Evolutionary conservation across 1,140 invertebrate genomes (phyloP).

Genomic region (Onthophagus taurus): DNA sequence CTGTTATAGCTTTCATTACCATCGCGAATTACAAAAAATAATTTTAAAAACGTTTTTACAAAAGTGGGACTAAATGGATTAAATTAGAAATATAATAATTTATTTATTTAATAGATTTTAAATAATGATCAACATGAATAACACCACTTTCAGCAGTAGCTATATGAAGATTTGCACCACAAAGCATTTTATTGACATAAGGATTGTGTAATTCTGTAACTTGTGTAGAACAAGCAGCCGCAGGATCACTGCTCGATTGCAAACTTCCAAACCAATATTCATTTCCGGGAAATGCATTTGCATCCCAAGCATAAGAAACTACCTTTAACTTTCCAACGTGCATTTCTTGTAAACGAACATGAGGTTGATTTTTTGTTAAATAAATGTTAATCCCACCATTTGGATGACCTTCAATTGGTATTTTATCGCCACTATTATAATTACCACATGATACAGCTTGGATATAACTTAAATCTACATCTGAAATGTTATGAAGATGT

Average conservation of each 20-base stretch:
- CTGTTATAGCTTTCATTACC: too few relatives aligned
- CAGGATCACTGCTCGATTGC: conserved; percentile 49
- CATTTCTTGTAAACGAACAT: conserved; percentile 12
- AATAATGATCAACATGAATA: conserved; percentile 15
- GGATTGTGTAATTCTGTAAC: conserved; percentile 49
- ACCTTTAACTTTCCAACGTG: conserved; percentile 45
- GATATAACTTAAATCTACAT: conserved; percentile 41
- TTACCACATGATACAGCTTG: conserved; percentile 25
- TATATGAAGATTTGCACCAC: conserved; percentile 21
- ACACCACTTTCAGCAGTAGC: conserved; percentile 16
- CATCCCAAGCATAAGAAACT: conserved; percentile 58
- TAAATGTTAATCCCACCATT: conserved; percentile 40
- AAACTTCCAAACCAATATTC: conserved; percentile 43
- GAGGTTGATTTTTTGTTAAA: conserved; percentile 39
- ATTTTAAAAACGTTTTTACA: too few relatives aligned
- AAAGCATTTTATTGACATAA: conserved; percentile 39
- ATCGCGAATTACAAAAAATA: too few relatives aligned
- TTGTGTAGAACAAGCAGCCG: conserved; percentile 49
- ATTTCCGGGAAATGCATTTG: conserved; percentile 55
- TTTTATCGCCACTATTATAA: conserved; percentile 18
- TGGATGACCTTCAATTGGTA: conserved; percentile 22
- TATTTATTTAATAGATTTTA: neutral
- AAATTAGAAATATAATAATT: conserved; percentile 1
- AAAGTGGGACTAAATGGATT: neutral
- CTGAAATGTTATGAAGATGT: conserved; percentile 36